Base-by-base conservation (phyloP, 2,888 invertebrate genomes). In the Drosophila prolongata region DNA sequence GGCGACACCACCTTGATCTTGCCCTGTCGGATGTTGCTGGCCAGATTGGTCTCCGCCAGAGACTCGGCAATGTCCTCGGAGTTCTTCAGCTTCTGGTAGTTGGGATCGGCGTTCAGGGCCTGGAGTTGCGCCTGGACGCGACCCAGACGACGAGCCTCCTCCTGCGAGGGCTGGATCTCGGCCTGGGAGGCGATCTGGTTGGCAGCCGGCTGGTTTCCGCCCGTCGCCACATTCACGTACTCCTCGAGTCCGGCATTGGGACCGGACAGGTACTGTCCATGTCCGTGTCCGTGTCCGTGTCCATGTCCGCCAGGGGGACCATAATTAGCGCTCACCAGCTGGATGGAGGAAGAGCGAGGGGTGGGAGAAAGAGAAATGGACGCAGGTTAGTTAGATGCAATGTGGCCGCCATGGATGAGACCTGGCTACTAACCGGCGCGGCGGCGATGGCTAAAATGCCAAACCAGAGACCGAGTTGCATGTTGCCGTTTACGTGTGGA, bases 31-130 rank as follows among this genome's bases (percentile, higher is more conserved):
- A 91, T 91, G 75, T 86, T 90, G 65, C 84, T 76, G 47, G 91
- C 90, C 79, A 91, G 69, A 60, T 80, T 85, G 46, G 78, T 79
- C 65, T 90, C 88, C 44, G 90, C 90, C 52, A 91, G 75, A 0
- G 90, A 85, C n/a, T 91, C 91, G 62, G 90, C 89, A 59, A 91
- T 90, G 19, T 90, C 86, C 57, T 91, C 90, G 38, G 90, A 90
- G 75, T 88, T 90, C 77, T 90, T 89, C 67, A 90, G 77, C 62
- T 85, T 89, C 61, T 85, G 87, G 55, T 89, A 91, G 56, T 78
- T 80, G 68, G 91, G 82, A 38, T 78, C 90, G 61, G 74, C 58
- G 77, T 90, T 90, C 50, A 90, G 78, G 3, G 88, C 88, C 6
- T 85, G 79, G 9, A 90, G 66, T 71, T 91, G 91, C 34, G 89